phyloP scores from a whole-genome alignment of 2,113 vertebrate genomes.

The Corydoras maculifer region DNA sequence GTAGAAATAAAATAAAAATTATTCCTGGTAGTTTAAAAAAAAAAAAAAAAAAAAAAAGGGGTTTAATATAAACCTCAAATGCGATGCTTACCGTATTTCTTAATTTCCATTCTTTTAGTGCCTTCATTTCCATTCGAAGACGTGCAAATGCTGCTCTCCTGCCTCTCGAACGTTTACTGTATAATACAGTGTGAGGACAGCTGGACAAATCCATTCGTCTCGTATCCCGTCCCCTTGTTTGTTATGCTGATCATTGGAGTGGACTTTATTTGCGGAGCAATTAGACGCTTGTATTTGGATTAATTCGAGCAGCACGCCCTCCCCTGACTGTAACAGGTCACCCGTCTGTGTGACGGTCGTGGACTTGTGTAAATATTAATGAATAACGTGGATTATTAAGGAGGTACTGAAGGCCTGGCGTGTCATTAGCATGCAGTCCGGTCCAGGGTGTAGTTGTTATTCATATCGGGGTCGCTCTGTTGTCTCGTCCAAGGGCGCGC shows the following conservation, averaged over 20 bases:
- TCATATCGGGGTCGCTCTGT: conserved; percentile 34
- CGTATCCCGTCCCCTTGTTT: conserved; percentile 26
- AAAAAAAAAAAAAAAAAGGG: too few species aligned
- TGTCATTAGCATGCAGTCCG: too few species aligned
- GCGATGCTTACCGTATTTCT: not conserved
- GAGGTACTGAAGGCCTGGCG: too few species aligned
- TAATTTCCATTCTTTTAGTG: not conserved
- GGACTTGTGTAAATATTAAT: too few species aligned
- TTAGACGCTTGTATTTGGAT: too few species aligned
- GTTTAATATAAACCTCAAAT: too few species aligned
- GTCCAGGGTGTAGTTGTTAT: conserved; percentile 24
- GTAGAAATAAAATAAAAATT: too few species aligned
- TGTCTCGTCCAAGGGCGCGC: conserved; percentile 30
- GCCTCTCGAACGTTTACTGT: conserved; percentile 1
- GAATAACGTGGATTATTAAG: too few species aligned
- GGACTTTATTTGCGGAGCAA: not conserved
- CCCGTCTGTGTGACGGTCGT: too few species aligned
- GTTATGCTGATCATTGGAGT: conserved; percentile 28
- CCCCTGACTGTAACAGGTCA: too few species aligned
- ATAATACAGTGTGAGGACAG: conserved; percentile 28
- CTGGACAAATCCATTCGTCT: conserved; percentile 1
- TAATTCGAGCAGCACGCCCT: too few species aligned
- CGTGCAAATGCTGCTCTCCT: conserved; percentile 13
- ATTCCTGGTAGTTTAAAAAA: too few species aligned
- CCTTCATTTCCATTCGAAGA: conserved; percentile 8